phyloP scores from a whole-genome alignment of 2,888 invertebrate species.

The Drosophila putrida region DNA sequence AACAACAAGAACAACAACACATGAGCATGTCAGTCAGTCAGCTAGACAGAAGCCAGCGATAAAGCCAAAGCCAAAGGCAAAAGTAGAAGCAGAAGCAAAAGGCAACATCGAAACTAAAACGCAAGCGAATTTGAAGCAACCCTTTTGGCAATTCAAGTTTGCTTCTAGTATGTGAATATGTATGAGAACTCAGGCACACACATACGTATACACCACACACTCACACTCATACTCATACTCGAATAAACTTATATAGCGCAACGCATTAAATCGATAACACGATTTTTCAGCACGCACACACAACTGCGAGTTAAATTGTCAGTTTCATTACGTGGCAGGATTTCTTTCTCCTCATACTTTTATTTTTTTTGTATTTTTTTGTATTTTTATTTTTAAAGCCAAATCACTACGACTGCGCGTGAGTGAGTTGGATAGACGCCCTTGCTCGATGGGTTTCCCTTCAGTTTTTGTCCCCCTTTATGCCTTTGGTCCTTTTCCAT shows the following conservation, averaged over 20 bases:
- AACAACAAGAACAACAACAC: slow-evolving; percentile 48
- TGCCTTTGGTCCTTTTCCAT: slow-evolving; percentile 13
- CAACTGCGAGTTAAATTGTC: slow-evolving; percentile 78
- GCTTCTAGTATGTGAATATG: slow-evolving; percentile 1
- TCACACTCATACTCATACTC: background rate
- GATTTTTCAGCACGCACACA: slow-evolving; percentile 78
- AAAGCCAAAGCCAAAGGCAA: slow-evolving; percentile 49
- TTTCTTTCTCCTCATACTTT: slow-evolving; percentile 27
- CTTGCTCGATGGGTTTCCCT: slow-evolving; percentile 8
- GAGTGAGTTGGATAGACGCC: slow-evolving; percentile 33
- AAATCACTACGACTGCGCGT: slow-evolving; percentile 76
- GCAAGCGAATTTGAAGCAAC: slow-evolving; percentile 43
- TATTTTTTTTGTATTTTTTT: slow-evolving; percentile 3
- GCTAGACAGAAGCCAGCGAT: slow-evolving; percentile 58
- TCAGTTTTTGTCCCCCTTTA: slow-evolving; percentile 7
- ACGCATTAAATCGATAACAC: slow-evolving; percentile 81
- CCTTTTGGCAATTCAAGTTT: slow-evolving; percentile 51
- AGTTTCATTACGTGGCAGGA: slow-evolving; percentile 76
- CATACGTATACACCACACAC: slow-evolving; percentile 1
- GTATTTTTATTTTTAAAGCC: slow-evolving; percentile 58
- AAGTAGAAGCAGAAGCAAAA: slow-evolving; percentile 15
- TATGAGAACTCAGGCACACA: slow-evolving; percentile 9
- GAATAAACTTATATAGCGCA: slow-evolving; percentile 34
- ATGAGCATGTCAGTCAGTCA: slow-evolving; percentile 68
- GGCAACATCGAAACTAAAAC: slow-evolving; percentile 39